Conservation (phyloP, 2,888 invertebrate genomes). For the Oscheius sp. region DNA sequence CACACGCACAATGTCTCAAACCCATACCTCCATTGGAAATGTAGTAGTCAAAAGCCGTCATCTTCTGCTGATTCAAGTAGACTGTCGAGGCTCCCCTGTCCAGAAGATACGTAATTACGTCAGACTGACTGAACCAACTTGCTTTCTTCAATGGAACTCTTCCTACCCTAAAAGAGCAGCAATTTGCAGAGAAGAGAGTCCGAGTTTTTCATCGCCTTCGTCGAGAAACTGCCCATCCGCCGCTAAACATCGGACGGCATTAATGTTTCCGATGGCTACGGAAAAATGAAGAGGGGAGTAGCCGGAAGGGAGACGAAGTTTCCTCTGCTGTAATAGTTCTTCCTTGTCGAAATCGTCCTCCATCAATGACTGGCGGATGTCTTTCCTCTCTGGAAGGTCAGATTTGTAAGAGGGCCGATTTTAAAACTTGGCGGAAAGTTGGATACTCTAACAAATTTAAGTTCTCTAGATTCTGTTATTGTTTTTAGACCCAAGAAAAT, state of each 20-base stretch:
- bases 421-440: background rate
- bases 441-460: too few species aligned
- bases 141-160: background rate
- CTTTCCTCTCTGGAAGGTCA: constrained; percentile 14
- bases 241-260: constrained; percentile 41
- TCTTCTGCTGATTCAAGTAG: constrained; percentile 27
- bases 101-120: constrained; percentile 11
- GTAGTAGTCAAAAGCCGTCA: constrained; percentile 36
- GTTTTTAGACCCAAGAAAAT: background rate
- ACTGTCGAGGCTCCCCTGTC: constrained; percentile 6
- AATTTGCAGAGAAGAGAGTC: constrained; percentile 42
- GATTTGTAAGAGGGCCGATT: background rate
- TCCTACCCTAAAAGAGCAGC: constrained; percentile 41
- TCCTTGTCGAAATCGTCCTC: constrained; percentile 25
- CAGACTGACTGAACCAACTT: constrained; percentile 1
- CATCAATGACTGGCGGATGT: constrained; percentile 40
- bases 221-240: constrained; percentile 36
- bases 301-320: constrained; percentile 43
- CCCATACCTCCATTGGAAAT: constrained; percentile 21
- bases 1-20: too few species aligned
- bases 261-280: constrained; percentile 42
- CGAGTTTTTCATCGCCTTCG: constrained; percentile 39
- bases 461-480: too few species aligned
- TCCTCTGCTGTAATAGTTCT: constrained; percentile 21
- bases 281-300: constrained; percentile 52